These are phyloP conservation scores for Etheostoma cragini DNA, from an alignment of 2,113 vertebrate genomes.

Conservation along the genomic window DNA sequence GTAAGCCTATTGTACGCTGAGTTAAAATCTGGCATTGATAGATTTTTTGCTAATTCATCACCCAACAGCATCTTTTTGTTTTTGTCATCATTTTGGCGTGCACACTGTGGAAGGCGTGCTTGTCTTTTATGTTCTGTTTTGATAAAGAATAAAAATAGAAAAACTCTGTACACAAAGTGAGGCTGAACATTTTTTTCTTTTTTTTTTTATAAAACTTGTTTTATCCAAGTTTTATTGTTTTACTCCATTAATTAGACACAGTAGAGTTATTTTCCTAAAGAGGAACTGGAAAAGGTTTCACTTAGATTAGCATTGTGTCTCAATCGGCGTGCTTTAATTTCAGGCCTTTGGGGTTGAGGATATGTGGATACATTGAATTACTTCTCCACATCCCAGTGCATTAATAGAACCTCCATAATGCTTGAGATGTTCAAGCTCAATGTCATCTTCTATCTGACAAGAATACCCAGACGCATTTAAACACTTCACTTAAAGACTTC, in stretches of 20 bases:
- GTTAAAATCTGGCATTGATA: conserved; percentile 47
- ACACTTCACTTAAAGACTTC: conserved; percentile 55
- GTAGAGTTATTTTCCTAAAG: conserved; percentile 58
- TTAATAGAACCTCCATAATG: conserved; percentile 58
- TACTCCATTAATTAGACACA: conserved; percentile 54
- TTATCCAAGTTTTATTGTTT: conserved; percentile 44
- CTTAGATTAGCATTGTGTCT: conserved; percentile 51
- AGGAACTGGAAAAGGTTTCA: conserved; percentile 62
- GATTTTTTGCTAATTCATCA: conserved; percentile 55
- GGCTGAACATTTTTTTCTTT: conserved; percentile 31
- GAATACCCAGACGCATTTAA: conserved; percentile 53
- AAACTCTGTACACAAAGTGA: conserved; percentile 54
- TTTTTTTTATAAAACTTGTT: neutral
- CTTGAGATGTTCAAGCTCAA: conserved; percentile 42
- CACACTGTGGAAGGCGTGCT: conserved; percentile 28
- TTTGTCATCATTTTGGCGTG: conserved; percentile 42
- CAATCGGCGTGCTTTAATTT: conserved; percentile 63
- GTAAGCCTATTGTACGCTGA: conserved; percentile 1
- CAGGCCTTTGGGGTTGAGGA: conserved; percentile 58
- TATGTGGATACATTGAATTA: conserved; percentile 67
- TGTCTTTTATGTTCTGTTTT: conserved; percentile 52
- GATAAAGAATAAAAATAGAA: conserved; percentile 65
- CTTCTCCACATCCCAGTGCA: conserved; percentile 53
- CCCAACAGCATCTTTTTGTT: conserved; percentile 26
- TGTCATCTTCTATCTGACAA: conserved; percentile 55